phyloP scores from a whole-genome alignment of 53 echinoderm and acorn worm genomes.

The Henricia sp. region DNA sequence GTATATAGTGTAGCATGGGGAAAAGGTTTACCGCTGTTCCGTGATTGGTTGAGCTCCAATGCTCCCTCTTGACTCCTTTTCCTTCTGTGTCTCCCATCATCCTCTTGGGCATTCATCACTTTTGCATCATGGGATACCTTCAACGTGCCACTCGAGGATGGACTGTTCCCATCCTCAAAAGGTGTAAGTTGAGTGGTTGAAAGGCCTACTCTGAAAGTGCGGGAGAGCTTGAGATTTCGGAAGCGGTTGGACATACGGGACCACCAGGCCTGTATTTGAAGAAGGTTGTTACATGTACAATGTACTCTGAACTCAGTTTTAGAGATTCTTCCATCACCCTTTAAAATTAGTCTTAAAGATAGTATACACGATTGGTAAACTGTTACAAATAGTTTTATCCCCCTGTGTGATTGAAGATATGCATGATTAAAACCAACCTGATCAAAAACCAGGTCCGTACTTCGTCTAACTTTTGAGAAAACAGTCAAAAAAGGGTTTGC shows the following conservation, averaged over 20 bases:
- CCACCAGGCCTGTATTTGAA: slow-evolving; percentile 99
- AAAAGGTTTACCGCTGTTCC: slow-evolving; percentile 63
- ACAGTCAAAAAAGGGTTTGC: too few species aligned
- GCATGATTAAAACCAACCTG: too few species aligned
- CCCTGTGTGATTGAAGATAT: too few species aligned
- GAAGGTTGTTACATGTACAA: too few species aligned
- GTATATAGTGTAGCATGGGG: too few species aligned
- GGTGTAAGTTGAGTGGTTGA: slow-evolving; percentile 77
- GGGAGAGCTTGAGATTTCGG: slow-evolving; percentile 90
- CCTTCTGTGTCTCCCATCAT: slow-evolving; percentile 54
- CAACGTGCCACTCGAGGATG: slow-evolving; percentile 62
- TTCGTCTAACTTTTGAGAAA: too few species aligned
- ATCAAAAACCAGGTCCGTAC: too few species aligned
- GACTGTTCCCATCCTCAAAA: slow-evolving; percentile 73
- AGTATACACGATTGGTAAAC: too few species aligned
- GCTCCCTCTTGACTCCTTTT: slow-evolving; percentile 47
- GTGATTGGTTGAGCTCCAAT: slow-evolving; percentile 58
- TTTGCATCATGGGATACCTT: slow-evolving; percentile 43
- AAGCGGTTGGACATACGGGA: slow-evolving; percentile 96
- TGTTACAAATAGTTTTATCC: too few species aligned
- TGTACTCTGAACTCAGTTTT: too few species aligned
- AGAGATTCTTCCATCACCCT: too few species aligned
- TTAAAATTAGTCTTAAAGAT: too few species aligned
- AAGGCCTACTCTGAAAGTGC: slow-evolving; percentile 79
- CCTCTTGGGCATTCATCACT: slow-evolving; percentile 21